Base-by-base conservation (phyloP, 2,113 vertebrate species). In the Platichthys stellatus region DNA sequence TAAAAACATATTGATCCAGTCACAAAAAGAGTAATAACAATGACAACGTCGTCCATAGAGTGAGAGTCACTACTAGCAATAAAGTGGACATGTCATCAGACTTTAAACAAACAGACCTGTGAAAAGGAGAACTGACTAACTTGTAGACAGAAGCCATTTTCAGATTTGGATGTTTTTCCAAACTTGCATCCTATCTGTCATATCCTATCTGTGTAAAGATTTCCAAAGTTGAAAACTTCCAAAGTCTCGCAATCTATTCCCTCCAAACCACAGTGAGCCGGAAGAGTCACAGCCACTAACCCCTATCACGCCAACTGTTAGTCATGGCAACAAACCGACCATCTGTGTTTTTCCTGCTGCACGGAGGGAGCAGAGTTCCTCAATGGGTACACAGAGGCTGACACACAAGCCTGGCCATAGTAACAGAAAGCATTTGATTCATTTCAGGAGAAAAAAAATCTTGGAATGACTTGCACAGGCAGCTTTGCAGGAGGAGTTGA, bases 281-380 rank as follows among this genome's bases (percentile, higher is more conserved):
- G 4, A 20, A 20, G 61, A 69, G 38, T 72, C 49, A 53, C 40
- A n/a, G 54, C 51, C 5, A 21, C 13, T 57, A 40, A 73, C 68
- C n/a, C 47, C 58, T 21, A 58, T 73, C 81, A 63, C 68, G 63
- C 64, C 61, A 78, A 78, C 76, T 82, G 73, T 74, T 78, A 58
- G 65, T 72, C 56, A 72, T 76, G 60, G 64, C 80, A 85, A 83
- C 83, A 81, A 64, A 67, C 74, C 26, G 69, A 18, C 77, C 75
- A 84, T 87, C 80, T 88, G 83, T 76, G 72, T 79, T 86, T 86
- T 78, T 84, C 63, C 67, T 64, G 64, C 67, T 66, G 68, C 18
- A 14, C 72, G 17, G 59, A 81, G 66, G 20, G 72, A 89, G 80
- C 76, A 85, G 81, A 74, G 69, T 87, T 90, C 88, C 80, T 90